A percentile compares a stretch with the other conserved stretches of the same genome.
Evolutionary conservation across 2,888 invertebrate genomes (phyloP).

Genomic region (Plusia festucae): DNA sequence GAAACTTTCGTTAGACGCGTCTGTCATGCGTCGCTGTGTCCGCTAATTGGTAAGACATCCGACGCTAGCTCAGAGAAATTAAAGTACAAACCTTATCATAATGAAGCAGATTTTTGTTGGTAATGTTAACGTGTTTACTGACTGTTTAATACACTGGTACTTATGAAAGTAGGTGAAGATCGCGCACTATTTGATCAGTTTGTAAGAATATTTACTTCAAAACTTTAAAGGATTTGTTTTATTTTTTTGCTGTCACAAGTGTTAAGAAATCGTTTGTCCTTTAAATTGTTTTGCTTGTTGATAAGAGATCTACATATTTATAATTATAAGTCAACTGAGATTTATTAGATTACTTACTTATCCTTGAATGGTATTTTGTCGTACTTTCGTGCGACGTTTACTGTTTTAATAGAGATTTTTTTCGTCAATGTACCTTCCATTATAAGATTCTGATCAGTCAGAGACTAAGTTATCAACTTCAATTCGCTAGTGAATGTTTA

Average conservation of each 20-base stretch:
- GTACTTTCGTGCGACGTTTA: neutral
- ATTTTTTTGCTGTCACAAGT: neutral
- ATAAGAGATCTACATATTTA: neutral
- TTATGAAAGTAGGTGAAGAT: slow-evolving; percentile 51
- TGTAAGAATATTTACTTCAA: slow-evolving; percentile 27
- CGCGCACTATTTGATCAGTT: slow-evolving; percentile 30
- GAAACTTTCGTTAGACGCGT: slow-evolving; percentile 63
- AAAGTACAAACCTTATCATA: slow-evolving; percentile 29
- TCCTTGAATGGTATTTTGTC: neutral
- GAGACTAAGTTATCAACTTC: slow-evolving; percentile 63
- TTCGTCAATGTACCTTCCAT: neutral
- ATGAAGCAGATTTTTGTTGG: slow-evolving; percentile 23
- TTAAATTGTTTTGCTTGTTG: neutral
- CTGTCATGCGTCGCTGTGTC: slow-evolving; percentile 62
- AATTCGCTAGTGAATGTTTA: slow-evolving; percentile 64
- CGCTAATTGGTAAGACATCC: slow-evolving; percentile 60
- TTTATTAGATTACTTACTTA: neutral
- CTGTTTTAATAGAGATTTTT: neutral
- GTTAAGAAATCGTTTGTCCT: neutral
- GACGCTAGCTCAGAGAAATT: slow-evolving; percentile 53
- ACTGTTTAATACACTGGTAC: slow-evolving; percentile 29
- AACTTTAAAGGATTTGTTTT: slow-evolving; percentile 16
- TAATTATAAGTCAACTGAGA: neutral
- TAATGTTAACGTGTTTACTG: slow-evolving; percentile 20
- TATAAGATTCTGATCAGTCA: slow-evolving; percentile 57